A percentile compares a stretch with the other conserved stretches of the same genome.
Evolutionary conservation across 2,113 vertebrate genomes (phyloP).

Genomic region (Colaptes auratus): DNA sequence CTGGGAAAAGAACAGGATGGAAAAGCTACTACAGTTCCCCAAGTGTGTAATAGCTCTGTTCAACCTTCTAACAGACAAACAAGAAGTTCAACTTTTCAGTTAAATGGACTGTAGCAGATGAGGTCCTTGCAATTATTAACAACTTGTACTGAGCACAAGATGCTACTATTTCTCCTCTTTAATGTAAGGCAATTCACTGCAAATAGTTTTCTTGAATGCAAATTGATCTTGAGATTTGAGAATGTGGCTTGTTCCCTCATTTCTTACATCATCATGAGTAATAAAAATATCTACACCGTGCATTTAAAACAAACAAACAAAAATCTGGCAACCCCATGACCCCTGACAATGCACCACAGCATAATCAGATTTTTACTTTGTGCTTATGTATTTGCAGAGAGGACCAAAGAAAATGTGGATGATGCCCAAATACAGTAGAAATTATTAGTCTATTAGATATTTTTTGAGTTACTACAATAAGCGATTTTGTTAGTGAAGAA

Average conservation of each 20-base stretch:
- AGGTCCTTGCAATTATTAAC: neutral
- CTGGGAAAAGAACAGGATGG: neutral
- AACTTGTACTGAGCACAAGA: neutral
- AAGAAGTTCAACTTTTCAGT: neutral
- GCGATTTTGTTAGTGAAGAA: neutral
- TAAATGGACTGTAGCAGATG: neutral
- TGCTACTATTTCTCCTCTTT: neutral
- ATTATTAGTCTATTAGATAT: neutral
- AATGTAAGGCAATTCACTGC: neutral
- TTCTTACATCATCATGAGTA: neutral
- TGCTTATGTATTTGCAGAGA: neutral
- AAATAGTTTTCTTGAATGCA: neutral
- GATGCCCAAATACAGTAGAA: neutral
- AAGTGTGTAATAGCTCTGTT: neutral
- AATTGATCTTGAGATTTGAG: neutral
- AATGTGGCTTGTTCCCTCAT: neutral
- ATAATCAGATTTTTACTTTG: neutral
- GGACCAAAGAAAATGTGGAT: neutral
- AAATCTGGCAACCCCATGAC: neutral
- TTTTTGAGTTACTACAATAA: neutral
- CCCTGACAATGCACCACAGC: neutral
- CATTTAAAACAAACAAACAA: neutral
- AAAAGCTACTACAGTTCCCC: neutral
- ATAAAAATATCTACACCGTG: neutral
- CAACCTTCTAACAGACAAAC: neutral